phyloP scores from a whole-genome alignment of 2,113 vertebrate genomes.

The Gobiocypris rarus region DNA sequence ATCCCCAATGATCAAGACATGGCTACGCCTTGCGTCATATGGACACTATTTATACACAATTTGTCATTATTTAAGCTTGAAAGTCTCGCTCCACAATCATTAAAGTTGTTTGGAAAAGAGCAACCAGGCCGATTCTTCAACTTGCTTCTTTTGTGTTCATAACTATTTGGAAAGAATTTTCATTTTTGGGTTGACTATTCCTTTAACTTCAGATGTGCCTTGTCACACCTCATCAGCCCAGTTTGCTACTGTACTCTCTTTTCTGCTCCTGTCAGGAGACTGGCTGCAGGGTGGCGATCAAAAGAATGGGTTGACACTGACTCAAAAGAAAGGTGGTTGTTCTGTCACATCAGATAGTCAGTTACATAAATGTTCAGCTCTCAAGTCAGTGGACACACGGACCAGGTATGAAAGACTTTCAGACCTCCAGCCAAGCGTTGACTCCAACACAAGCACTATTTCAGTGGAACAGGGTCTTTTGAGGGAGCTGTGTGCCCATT shows the following conservation, averaged over 20 bases:
- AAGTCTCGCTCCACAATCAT: too few species aligned
- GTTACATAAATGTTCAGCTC: conserved; percentile 13
- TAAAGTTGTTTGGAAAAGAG: too few species aligned
- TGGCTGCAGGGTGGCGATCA: not conserved
- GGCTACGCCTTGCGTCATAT: too few species aligned
- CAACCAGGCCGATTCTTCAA: too few species aligned
- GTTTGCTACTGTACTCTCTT: not conserved
- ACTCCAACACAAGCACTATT: not conserved
- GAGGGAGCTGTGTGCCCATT: not conserved
- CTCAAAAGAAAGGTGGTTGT: conserved; percentile 19
- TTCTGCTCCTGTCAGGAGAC: conserved; percentile 2
- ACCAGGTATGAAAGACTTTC: not conserved
- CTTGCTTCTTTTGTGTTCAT: too few species aligned
- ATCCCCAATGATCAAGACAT: too few species aligned
- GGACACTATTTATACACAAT: too few species aligned
- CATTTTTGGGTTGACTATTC: not conserved
- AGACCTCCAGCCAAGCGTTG: not conserved
- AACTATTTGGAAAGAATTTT: too few species aligned
- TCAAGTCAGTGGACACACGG: not conserved
- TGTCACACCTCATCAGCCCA: not conserved
- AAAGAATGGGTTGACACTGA: not conserved
- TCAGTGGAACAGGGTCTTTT: not conserved
- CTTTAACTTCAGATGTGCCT: conserved; percentile 1
- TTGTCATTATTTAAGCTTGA: too few species aligned
- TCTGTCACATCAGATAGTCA: conserved; percentile 8